phyloP scores from a whole-genome alignment of 92 coral and sea anemone genomes.

The Palythoa grandis region DNA sequence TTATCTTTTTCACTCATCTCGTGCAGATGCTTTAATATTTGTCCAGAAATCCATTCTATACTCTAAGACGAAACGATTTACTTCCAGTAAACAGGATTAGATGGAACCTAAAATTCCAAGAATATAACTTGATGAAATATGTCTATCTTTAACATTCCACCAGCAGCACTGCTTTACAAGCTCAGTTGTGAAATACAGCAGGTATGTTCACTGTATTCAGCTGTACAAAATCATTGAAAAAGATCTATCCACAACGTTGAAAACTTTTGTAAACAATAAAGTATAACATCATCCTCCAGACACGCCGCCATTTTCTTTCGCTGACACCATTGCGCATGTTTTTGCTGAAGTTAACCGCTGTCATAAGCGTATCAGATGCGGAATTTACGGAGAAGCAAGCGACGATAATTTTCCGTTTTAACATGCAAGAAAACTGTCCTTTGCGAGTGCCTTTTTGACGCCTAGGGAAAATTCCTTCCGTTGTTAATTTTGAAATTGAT shows the following conservation, averaged over 20 bases:
- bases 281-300: not conserved
- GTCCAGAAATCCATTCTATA: constrained; percentile 18
- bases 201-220: not conserved
- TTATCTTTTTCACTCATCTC: constrained; percentile 29
- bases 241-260: not conserved
- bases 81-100: not conserved
- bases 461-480: not conserved
- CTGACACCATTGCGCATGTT: constrained; percentile 18
- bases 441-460: constrained; percentile 39
- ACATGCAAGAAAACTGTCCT: constrained; percentile 21
- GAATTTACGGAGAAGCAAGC: constrained; percentile 4
- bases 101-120: constrained; percentile 2
- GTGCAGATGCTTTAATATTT: not conserved
- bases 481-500: constrained; percentile 10
- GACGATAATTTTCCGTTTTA: constrained; percentile 38
- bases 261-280: not conserved
- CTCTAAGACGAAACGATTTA: not conserved
- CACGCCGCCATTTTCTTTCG: constrained; percentile 36
- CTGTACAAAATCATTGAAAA: not conserved
- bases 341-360: constrained; percentile 20
- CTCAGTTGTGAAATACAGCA: not conserved
- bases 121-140: not conserved
- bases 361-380: not conserved
- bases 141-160: not conserved
- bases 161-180: not conserved